Evolutionary conservation across 2,113 vertebrate genomes (phyloP).

Genomic region (Pluvialis apricaria): DNA sequence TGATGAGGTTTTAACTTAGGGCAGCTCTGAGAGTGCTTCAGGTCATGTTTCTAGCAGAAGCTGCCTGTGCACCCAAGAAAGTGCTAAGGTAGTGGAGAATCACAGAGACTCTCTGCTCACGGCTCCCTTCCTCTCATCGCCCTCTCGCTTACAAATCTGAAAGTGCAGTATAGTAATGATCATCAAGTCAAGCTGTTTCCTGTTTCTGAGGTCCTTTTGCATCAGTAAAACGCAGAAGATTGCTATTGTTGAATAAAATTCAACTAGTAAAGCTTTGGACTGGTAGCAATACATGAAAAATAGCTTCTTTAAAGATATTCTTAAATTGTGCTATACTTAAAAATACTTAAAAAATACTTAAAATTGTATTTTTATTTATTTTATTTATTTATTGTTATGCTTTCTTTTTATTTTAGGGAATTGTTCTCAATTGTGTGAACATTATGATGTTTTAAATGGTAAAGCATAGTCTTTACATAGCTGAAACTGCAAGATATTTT

Average conservation of each 20-base stretch:
- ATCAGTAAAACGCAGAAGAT: neutral
- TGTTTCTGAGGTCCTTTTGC: neutral
- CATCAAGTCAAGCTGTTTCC: neutral
- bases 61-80: neutral
- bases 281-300: neutral
- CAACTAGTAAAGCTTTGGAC: neutral
- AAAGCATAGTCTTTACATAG: neutral
- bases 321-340: no score
- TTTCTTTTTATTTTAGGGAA: neutral
- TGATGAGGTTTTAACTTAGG: neutral
- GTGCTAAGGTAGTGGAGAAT: neutral
- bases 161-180: neutral
- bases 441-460: neutral
- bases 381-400: no score
- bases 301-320: neutral
- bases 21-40: neutral
- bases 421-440: neutral
- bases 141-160: neutral
- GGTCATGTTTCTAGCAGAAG: neutral
- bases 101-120: rapidly evolving
- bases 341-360: no score
- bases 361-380: no score
- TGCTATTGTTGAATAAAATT: neutral
- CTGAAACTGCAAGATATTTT: neutral
- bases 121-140: neutral